These are phyloP conservation scores for Eurystomus gularis DNA, from an alignment of 2,113 vertebrate species.

Conservation along the genomic window DNA sequence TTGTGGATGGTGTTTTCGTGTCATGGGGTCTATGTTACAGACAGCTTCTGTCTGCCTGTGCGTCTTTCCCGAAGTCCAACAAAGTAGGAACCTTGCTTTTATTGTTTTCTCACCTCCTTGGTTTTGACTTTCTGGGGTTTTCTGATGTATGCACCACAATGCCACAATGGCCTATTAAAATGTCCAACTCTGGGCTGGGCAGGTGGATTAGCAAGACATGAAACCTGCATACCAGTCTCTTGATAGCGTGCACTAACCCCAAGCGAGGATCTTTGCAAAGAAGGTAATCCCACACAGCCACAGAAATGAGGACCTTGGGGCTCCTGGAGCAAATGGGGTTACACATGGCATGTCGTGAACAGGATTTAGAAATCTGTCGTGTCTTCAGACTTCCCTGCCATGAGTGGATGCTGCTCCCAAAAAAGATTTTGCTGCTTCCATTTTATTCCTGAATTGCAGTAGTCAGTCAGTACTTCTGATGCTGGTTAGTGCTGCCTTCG, in stretches of 20 bases:
- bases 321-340: not conserved
- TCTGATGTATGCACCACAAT: not conserved
- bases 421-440: not conserved
- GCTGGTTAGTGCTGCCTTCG: not conserved
- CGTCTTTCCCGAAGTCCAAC: not conserved
- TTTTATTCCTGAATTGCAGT: not conserved
- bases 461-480: not conserved
- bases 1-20: not conserved
- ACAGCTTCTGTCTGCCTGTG: not conserved
- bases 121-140: not conserved
- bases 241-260: accelerated
- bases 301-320: not conserved
- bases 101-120: not conserved
- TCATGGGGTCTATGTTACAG: not conserved
- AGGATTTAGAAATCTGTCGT: not conserved
- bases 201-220: not conserved
- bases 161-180: not conserved
- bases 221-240: not conserved
- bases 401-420: not conserved
- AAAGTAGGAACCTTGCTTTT: not conserved
- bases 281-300: not conserved
- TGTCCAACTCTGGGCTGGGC: not conserved
- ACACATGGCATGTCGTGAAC: not conserved
- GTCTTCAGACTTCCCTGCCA: not conserved
- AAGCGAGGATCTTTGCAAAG: not conserved